Base-by-base conservation (phyloP, 2,113 vertebrate species). In the Epinephelus lanceolatus region DNA sequence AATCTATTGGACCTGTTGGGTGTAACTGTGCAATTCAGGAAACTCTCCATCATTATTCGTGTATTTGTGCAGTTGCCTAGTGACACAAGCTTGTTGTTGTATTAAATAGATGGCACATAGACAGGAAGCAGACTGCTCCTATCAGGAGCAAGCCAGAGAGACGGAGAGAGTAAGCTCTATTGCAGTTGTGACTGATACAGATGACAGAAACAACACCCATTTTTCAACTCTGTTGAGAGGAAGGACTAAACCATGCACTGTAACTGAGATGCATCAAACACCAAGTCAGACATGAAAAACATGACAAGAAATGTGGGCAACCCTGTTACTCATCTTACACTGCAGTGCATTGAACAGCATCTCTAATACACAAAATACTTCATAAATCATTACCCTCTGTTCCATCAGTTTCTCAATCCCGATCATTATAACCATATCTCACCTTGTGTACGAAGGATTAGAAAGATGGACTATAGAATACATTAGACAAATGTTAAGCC, bases 41-140 rank as follows among this genome's bases (percentile, higher is more conserved):
- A 81, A 76, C 55, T 33, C 33, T 52, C 33, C 66, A 70, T 40
- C 19, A 83, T 40, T 71, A 56, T 57, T 30, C 0, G 45, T 52
- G 70, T 25, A 23, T 56, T 2, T 11, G 74, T 65, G 51, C 12
- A 8, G 72, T 69, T 67, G 71, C 49, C 49, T 27, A 25, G 21
- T 76, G 49, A 67, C 78, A 6, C 2, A 5, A n/a, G 53, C 72
- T 62, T 33, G 6, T 59, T 37, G 33, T 37, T 76, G 77, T 23
- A 21, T 47, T 72, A 65, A 49, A 79, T 49, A 63, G 33, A 80
- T 71, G 65, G 74, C 67, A 88, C 79, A 92, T 87, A 91, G 27
- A 71, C 85, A 92, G 86, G 88, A 94, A 90, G 81, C 77, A 45
- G 62, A 56, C 68, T 45, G 75, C 67, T 70, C 85, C 91, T 85